phyloP scores from a whole-genome alignment of 2,113 vertebrate species.

The Syngnathus floridae region DNA sequence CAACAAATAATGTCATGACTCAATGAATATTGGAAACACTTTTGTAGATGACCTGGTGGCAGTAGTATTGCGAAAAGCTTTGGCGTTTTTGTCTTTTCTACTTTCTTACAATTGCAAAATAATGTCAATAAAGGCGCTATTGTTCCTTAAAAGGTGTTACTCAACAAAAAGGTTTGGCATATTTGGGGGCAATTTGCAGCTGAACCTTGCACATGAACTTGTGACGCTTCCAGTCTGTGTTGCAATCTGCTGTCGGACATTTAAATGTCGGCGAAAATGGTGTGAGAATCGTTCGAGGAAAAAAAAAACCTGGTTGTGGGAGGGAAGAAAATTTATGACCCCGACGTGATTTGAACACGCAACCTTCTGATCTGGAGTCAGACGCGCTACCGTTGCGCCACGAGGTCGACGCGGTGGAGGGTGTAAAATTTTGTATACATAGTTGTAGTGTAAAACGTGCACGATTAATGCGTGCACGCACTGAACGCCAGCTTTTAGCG shows the following conservation, averaged over 20 bases:
- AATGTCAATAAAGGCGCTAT: not conserved
- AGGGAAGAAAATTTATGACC: not conserved
- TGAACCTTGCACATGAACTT: not conserved
- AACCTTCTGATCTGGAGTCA: constrained; percentile 72
- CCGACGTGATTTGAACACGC: constrained; percentile 70
- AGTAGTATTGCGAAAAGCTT: not conserved
- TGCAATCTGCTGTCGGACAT: not conserved
- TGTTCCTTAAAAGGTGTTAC: not conserved
- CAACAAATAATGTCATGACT: not conserved
- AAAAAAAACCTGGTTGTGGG: not conserved
- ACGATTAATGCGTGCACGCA: too few relatives aligned
- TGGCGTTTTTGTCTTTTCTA: not conserved
- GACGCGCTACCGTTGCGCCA: constrained; percentile 69
- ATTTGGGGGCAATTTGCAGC: not conserved
- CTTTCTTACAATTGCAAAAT: not conserved
- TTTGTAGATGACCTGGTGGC: not conserved
- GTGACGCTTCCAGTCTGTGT: not conserved
- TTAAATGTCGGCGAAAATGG: not conserved
- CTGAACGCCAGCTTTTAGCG: too few relatives aligned
- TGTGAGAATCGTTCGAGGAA: not conserved
- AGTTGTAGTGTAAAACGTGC: too few relatives aligned
- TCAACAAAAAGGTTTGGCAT: not conserved
- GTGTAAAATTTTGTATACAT: not conserved
- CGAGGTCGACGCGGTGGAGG: not conserved
- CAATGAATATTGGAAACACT: not conserved